Evolutionary conservation across 2,888 invertebrate species (phyloP), one percentile per base, ranked within the genome.

Genomic region (Diploptera punctata): DNA sequence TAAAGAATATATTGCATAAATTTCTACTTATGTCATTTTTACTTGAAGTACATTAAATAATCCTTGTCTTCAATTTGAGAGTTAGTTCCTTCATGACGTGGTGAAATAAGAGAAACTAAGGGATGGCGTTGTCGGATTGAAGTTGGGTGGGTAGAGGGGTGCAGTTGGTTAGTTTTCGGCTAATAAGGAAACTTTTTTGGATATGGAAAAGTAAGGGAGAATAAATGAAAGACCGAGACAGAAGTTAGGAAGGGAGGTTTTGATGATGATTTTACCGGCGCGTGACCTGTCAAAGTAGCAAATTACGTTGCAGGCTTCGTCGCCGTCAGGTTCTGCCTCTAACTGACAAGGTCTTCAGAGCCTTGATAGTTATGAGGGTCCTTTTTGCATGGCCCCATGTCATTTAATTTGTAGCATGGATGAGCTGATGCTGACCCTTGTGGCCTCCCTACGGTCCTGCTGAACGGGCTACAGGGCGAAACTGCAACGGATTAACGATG

Each of bases 281-380:
- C 62, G 62, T 62, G 62, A 62, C 62, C 62, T 62, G 62, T 62
- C 62, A 62, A 62, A 62, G 62, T 43, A 62, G 21, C 62, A 62
- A 62, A 62, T 62, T 62, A 62, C 62, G 43, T 62, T 24, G 43
- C 62, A 62, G 16, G 19, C 62, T 61, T 33, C 54, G 5, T 24
- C 24, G 24, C 13, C 26, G 1, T 52, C 60, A 29, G 26, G 9
- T 16, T 61, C 61, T 18, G 19, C 33, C 33, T 33, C 18, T 29
- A 18, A 13, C 19, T 61, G 31, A 33, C 61, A 18, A 24, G 24
- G 52, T 52, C 24, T 24, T 24, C 21, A 52, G 13, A 21, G 52
- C 24, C 52, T 52, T 52, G 24, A 52, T 52, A 24, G 24, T 52
- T 52, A 52, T 24, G 52, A 10, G 21, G n/a, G n/a, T n/a, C 52